phyloP scores from a whole-genome alignment of 2,888 invertebrate species.

The Patella pellucida region DNA sequence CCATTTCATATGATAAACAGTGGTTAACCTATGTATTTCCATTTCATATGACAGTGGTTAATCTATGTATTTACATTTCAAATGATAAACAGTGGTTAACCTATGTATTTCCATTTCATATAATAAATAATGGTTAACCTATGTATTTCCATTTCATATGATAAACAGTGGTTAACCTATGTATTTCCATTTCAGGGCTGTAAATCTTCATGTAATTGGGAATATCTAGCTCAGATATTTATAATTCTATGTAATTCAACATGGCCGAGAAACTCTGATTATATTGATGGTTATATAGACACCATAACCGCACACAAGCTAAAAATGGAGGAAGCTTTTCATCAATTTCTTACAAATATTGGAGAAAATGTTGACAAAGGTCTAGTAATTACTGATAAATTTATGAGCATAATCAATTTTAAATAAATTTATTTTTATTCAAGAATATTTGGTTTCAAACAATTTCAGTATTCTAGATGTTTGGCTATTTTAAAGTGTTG shows the following conservation, averaged over 20 bases:
- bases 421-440: too few relatives aligned
- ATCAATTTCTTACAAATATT: not conserved
- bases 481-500: too few relatives aligned
- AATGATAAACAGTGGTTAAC: not conserved
- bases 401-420: not conserved
- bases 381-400: not conserved
- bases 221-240: slow-evolving; percentile 20
- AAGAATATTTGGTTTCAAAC: too few relatives aligned
- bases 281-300: not conserved
- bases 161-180: not conserved
- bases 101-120: not conserved
- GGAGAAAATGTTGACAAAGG: not conserved
- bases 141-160: not conserved
- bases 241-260: not conserved
- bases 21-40: not conserved
- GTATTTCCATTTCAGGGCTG: slow-evolving; percentile 13
- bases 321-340: not conserved
- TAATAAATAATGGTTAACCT: not conserved
- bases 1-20: not conserved
- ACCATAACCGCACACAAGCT: not conserved
- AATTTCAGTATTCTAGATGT: too few relatives aligned
- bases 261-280: not conserved
- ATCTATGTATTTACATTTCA: not conserved
- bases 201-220: slow-evolving; percentile 18
- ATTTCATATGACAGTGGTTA: not conserved